These are phyloP conservation scores for Bedellia somnulentella DNA, from an alignment of 2,888 invertebrate species.

Conservation along the genomic window DNA sequence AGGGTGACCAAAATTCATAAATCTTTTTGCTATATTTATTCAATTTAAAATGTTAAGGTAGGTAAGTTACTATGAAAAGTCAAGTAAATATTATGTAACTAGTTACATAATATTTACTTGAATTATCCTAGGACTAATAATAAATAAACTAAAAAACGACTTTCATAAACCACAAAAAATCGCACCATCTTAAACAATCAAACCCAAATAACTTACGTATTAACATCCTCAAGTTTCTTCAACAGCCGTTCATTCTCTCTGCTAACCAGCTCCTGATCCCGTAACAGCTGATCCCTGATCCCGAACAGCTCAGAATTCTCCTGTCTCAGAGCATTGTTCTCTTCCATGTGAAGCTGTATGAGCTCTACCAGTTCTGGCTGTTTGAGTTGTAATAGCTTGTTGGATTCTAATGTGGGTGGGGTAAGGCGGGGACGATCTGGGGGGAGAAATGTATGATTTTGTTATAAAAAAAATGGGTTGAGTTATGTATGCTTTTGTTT, in stretches of 20 bases:
- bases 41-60: too few species aligned
- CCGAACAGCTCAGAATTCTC: conserved; percentile 86
- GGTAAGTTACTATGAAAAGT: too few species aligned
- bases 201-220: conserved; percentile 73
- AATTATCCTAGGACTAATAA: too few species aligned
- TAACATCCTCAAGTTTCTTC: conserved; percentile 86
- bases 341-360: conserved; percentile 81
- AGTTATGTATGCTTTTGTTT: too few species aligned
- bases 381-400: conserved; percentile 73
- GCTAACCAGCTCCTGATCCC: conserved; percentile 89
- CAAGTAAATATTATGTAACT: too few species aligned
- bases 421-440: conserved; percentile 34
- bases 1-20: too few species aligned
- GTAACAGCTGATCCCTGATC: conserved; percentile 75
- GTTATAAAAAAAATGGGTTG: not conserved
- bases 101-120: too few species aligned
- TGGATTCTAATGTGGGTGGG: conserved; percentile 68
- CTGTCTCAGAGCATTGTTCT: conserved; percentile 74
- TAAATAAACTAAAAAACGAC: too few species aligned
- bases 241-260: conserved; percentile 87
- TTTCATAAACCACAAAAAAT: too few species aligned
- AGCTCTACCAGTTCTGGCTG: conserved; percentile 81
- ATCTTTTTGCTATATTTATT: too few species aligned
- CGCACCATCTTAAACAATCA: too few species aligned
- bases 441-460: not conserved